These are phyloP conservation scores for Chlamydotis undulata DNA, from an alignment of 2,113 vertebrate genomes.

Conservation along the genomic window DNA sequence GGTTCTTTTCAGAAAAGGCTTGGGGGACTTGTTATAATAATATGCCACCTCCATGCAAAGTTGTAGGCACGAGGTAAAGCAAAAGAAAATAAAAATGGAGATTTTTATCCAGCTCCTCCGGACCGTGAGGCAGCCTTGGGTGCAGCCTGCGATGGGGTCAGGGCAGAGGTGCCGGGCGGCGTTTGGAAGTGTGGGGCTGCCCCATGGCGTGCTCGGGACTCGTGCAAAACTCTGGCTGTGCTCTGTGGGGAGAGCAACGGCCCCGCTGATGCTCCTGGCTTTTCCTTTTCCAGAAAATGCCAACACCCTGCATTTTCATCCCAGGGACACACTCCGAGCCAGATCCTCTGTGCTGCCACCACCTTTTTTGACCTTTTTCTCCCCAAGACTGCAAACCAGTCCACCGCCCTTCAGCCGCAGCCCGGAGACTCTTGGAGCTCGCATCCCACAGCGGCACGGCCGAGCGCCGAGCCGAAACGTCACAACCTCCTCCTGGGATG, in stretches of 20 bases:
- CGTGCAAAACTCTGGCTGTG: fast-evolving
- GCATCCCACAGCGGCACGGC: fast-evolving
- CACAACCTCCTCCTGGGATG: background rate
- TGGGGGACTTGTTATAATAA: slow-evolving; percentile 70
- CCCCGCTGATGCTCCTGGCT: fast-evolving
- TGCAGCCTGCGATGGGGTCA: background rate
- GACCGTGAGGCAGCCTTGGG: background rate
- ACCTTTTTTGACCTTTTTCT: background rate
- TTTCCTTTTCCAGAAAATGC: background rate
- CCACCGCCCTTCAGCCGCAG: background rate
- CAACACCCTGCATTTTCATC: background rate
- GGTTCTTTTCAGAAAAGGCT: slow-evolving; percentile 61
- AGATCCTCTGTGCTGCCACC: fast-evolving
- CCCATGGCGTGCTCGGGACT: background rate
- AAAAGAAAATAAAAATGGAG: background rate
- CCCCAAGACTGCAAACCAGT: background rate
- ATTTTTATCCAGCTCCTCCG: background rate
- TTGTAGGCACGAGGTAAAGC: slow-evolving; percentile 29
- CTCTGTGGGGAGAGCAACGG: background rate
- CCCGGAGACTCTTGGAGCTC: background rate
- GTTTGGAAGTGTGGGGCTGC: background rate
- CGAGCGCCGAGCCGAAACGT: background rate
- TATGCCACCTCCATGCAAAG: slow-evolving; percentile 60
- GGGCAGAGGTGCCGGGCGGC: fast-evolving
- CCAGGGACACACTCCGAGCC: background rate